A percentile compares a stretch with the other conserved stretches of the same genome.
Evolutionary conservation across 2,888 invertebrate species (phyloP).

Genomic region (Escarpia spicata): DNA sequence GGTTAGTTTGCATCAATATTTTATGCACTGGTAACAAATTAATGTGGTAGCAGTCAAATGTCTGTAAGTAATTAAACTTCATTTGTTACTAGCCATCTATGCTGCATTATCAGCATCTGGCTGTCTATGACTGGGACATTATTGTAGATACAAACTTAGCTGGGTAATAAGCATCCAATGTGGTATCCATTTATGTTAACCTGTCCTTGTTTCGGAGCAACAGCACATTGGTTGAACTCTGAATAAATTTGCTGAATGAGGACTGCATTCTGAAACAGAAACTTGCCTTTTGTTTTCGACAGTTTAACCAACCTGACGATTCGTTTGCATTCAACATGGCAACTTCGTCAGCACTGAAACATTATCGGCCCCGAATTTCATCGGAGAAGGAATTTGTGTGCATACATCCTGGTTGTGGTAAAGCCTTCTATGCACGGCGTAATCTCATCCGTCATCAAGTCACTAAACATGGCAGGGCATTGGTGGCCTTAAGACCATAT

Average conservation of each 20-base stretch:
- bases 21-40: not conserved
- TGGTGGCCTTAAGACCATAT: not conserved
- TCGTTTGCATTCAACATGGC: not conserved
- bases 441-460: not conserved
- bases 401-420: not conserved
- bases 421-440: not conserved
- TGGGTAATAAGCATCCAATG: not conserved
- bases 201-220: not conserved
- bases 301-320: not conserved
- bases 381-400: not conserved
- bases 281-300: constrained; percentile 13
- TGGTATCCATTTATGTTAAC: too few relatives aligned
- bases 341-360: not conserved
- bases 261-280: not conserved
- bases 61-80: not conserved
- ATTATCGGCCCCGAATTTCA: not conserved
- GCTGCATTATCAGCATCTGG: not conserved
- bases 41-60: not conserved
- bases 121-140: not conserved
- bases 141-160: not conserved
- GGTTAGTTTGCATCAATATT: not conserved
- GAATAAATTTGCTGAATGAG: not conserved
- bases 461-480: not conserved
- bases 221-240: not conserved
- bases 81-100: not conserved